A percentile compares a stretch with the other conserved stretches of the same genome.
Conservation (phyloP, 2,888 invertebrate genomes). For the Cepaea hortensis region DNA sequence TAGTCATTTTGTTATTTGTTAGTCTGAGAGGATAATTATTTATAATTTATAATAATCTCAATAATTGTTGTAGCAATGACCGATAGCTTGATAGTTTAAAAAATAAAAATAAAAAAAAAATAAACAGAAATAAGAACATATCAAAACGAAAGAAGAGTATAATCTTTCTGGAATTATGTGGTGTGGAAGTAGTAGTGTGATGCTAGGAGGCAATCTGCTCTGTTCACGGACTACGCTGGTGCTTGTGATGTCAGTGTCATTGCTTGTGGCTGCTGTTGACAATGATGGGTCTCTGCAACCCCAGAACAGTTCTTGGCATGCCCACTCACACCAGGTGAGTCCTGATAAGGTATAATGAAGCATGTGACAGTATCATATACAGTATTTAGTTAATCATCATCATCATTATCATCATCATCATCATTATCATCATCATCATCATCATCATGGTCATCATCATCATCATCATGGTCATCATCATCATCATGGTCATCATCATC, state of each 20-base stretch:
- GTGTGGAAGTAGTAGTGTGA: neutral
- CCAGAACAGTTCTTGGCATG: constrained; percentile 15
- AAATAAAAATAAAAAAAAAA: neutral
- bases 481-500: too few relatives aligned
- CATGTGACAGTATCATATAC: too few relatives aligned
- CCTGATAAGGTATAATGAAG: neutral
- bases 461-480: too few relatives aligned
- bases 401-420: too few relatives aligned
- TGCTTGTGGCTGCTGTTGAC: neutral
- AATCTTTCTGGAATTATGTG: neutral
- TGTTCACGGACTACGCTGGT: neutral
- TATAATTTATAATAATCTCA: too few relatives aligned
- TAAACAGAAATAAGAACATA: neutral
- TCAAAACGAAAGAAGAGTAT: neutral
- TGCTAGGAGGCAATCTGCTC: neutral
- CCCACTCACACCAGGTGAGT: constrained; percentile 19
- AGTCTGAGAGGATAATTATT: too few relatives aligned
- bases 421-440: too few relatives aligned
- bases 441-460: too few relatives aligned
- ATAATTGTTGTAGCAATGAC: too few relatives aligned
- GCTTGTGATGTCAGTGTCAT: neutral
- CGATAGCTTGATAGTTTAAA: too few relatives aligned
- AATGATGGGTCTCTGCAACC: neutral
- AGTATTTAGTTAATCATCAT: too few relatives aligned
- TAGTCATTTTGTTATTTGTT: too few relatives aligned